Evolutionary conservation across 2,797 vertebrate genomes (phyloP), one percentile per base, ranked within the genome.

Genomic region (Rousettus madagascariensis): DNA sequence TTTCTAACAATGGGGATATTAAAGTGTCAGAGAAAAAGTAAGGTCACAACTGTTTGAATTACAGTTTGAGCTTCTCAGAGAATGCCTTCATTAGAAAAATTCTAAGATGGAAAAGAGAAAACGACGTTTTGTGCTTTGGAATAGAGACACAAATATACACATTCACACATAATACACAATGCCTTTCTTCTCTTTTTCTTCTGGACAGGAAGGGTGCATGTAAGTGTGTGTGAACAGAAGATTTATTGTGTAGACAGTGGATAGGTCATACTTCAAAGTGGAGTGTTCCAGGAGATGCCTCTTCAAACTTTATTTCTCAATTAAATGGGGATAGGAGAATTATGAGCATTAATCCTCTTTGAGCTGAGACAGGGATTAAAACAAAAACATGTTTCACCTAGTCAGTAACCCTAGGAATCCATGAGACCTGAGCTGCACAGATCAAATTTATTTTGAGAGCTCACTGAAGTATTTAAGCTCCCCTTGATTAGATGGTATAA

Each of bases 231-330:
- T 26, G 75, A 86, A 38, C 49, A 63, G 59, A 94, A 63, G 53
- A 94, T 96, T 94, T 95, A 95, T 95, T 94, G 28, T 96, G 87
- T 94, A 96, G 94, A 96, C 65, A 94, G 85, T 87, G 61, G 80
- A 96, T 90, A 66, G 97, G 89, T 95, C 90, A 92, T 96, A 93
- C 80, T 97, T 97, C 94, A 97, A 91, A 93, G 79, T 95, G 90
- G 95, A 96, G 93, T 94, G 95, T 96, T 96, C 82, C 46, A 86
- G 79, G 84, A 97, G 69, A 92, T 83, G 82, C 95, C 96, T 97
- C 95, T 97, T 97, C 96, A 97, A 95, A 97, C 82, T 97, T 95
- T 88, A 96, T 97, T 98, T 97, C 97, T 96, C 97, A 97, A 97
- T 95, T 97, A 97, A 96, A 97, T 97, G 91, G 82, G 92, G 92